A percentile compares a stretch with the other conserved stretches of the same genome.
Evolutionary conservation across 2,113 vertebrate genomes (phyloP).

Genomic region (Chaetodon trifascialis): DNA sequence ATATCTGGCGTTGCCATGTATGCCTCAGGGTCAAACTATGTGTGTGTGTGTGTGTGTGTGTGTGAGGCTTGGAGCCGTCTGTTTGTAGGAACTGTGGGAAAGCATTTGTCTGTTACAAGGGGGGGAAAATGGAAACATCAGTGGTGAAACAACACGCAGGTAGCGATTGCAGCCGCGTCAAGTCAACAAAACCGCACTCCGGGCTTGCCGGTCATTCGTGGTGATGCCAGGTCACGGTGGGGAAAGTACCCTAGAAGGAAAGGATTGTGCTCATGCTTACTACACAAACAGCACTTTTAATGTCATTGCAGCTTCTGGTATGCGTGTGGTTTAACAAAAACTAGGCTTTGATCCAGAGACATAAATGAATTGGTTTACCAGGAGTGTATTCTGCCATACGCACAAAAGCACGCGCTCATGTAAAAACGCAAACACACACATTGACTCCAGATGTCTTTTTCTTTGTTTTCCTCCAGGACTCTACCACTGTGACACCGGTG

Average conservation of each 20-base stretch:
- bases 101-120: constrained; percentile 61
- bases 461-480: constrained; percentile 85
- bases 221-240: constrained; percentile 34
- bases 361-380: constrained; percentile 23
- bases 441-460: constrained; percentile 48
- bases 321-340: constrained; percentile 20
- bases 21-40: constrained; percentile 65
- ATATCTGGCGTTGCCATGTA: constrained; percentile 76
- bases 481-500: constrained; percentile 91
- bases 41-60: constrained; percentile 38
- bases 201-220: constrained; percentile 44
- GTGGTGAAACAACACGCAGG: constrained; percentile 55
- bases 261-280: constrained; percentile 27
- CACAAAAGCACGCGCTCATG: constrained; percentile 1
- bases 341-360: constrained; percentile 37
- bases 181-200: not conserved
- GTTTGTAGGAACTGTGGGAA: constrained; percentile 52
- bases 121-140: constrained; percentile 57
- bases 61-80: constrained; percentile 25
- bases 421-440: constrained; percentile 11
- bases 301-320: constrained; percentile 45
- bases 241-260: constrained; percentile 58
- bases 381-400: constrained; percentile 8
- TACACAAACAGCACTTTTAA: constrained; percentile 51
- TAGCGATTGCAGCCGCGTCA: constrained; percentile 20